Evolutionary conservation across 2,797 vertebrate species (phyloP).

Genomic region (Sebastes alutus): DNA sequence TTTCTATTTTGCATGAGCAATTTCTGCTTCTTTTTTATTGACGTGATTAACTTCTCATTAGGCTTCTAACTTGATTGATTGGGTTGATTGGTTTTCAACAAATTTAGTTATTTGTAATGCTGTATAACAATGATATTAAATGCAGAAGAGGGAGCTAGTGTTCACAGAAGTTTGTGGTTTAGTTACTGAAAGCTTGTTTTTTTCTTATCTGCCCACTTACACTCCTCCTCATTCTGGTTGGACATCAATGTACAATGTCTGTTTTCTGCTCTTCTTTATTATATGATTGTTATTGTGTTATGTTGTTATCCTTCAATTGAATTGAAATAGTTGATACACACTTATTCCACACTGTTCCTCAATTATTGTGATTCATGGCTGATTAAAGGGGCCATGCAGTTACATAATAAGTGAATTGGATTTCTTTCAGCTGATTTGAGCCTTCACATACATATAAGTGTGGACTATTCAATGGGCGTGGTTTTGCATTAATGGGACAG

Average conservation of each 20-base stretch:
- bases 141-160: background rate
- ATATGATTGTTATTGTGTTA: background rate
- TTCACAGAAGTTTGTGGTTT: background rate
- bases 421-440: constrained; percentile 9
- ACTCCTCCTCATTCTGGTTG: background rate
- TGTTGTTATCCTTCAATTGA: background rate
- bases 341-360: background rate
- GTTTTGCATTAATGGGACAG: constrained; percentile 37
- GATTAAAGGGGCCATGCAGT: background rate
- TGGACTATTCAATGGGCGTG: constrained; percentile 21
- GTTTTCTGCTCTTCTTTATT: background rate
- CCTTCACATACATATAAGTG: background rate
- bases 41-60: background rate
- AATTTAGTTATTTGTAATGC: background rate
- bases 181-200: background rate
- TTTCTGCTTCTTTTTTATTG: background rate
- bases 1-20: background rate
- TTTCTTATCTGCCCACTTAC: background rate
- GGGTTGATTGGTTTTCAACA: background rate
- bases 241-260: background rate
- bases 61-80: background rate
- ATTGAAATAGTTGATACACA: background rate
- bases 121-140: background rate
- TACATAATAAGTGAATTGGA: background rate
- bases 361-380: background rate